Base-by-base conservation (phyloP, 2,797 vertebrate genomes). In the Phoeniculus purpureus region DNA sequence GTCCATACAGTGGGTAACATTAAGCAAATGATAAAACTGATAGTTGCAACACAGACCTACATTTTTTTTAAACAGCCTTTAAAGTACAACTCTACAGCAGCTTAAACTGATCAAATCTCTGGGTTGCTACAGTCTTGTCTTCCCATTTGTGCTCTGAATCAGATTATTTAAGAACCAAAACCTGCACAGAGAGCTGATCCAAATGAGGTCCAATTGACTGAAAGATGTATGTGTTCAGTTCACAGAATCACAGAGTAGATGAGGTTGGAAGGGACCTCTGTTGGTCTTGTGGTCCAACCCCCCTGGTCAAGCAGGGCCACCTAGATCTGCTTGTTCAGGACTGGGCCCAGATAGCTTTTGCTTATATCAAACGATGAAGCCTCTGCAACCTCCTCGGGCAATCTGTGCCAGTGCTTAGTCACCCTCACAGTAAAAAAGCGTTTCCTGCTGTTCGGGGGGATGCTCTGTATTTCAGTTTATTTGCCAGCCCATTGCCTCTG, bases 261-360 rank as follows among this genome's bases (percentile, higher is more conserved):
- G 16, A 55, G 47, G 34, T 9, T 54, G 50, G 26, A 81, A 31
- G 12, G 71, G 25, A 56, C 29, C 12, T 62, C 22, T 54, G 43
- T 40, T 60, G 34, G 60, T 13, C 50, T n/a, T 21, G 11, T 4
- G 6, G 37, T 20, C 27, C 87, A 92, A 48, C 37, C 37, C 37
- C 37, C 37, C 37, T 37, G 37, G 37, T 37, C 12, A 43, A 43
- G 43, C 40, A 84, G 26, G 34, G 26, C 12, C 15, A 64, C 26
- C 34, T 32, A 0, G 0, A 75, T 40, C 6, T 2, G 6, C 40
- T 12, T 59, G 22, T 3, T 31, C 54, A 51, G 32, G 22, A 60
- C 10, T 4, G 3, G 0, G 0, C 51, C 20, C 51, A 71, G 31
- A 60, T 5, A 7, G 22, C 55, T 17, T 67, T 3, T 48, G 12